Conservation (phyloP, 1,140 invertebrate species). For the Euwallacea fornicatus region DNA sequence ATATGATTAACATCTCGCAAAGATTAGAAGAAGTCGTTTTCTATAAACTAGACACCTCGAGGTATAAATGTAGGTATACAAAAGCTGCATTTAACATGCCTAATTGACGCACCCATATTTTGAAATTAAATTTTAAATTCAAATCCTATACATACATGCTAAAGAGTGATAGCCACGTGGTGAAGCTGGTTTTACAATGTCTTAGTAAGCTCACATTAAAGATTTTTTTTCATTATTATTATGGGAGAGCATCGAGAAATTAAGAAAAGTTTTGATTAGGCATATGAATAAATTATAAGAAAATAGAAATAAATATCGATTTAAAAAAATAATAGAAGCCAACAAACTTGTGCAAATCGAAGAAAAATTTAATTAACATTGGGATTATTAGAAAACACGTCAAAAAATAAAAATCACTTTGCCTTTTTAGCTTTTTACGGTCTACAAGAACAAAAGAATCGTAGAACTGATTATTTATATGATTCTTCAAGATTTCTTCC, state of each 20-base stretch:
- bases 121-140: constrained; percentile 12
- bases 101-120: constrained; percentile 3
- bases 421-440: too few relatives aligned
- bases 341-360: too few relatives aligned
- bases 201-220: too few relatives aligned
- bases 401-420: too few relatives aligned
- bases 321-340: neutral
- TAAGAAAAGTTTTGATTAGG: neutral
- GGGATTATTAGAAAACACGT: too few relatives aligned
- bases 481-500: too few relatives aligned
- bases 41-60: constrained; percentile 3
- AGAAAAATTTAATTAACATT: too few relatives aligned
- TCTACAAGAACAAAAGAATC: too few relatives aligned
- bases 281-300: neutral
- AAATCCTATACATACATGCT: constrained; percentile 1
- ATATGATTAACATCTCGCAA: neutral
- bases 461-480: too few relatives aligned
- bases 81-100: constrained; percentile 10
- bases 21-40: constrained; percentile 6
- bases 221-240: too few relatives aligned
- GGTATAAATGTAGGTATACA: constrained; percentile 5
- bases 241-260: neutral
- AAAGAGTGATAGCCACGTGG: too few relatives aligned
- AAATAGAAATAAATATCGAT: neutral
- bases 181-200: too few relatives aligned